phyloP scores from a whole-genome alignment of 2,797 vertebrate genomes.

The Centroberyx gerrardi region DNA sequence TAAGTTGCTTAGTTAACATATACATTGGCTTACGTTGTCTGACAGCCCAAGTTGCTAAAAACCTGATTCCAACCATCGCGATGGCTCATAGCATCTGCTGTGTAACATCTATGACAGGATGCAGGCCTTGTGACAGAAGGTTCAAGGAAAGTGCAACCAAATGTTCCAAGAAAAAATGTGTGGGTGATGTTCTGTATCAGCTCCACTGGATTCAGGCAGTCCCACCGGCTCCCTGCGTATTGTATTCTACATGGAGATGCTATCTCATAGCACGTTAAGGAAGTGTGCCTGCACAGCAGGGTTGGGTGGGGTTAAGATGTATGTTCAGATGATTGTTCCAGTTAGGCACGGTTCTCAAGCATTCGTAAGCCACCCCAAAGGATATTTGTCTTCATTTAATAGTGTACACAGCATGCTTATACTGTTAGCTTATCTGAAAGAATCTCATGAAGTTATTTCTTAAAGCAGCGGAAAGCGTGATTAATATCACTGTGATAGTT shows the following conservation, averaged over 20 bases:
- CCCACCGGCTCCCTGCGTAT: slow-evolving; percentile 16
- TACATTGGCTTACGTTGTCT: slow-evolving; percentile 37
- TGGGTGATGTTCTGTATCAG: slow-evolving; percentile 42
- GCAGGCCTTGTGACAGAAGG: slow-evolving; percentile 41
- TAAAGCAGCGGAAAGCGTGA: slow-evolving; percentile 25
- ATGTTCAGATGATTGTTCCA: not conserved
- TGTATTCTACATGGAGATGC: slow-evolving; percentile 45
- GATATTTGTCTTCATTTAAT: slow-evolving; percentile 17
- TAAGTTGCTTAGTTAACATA: slow-evolving; percentile 41
- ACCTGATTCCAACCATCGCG: slow-evolving; percentile 2
- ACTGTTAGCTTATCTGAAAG: not conserved
- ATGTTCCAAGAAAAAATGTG: slow-evolving; percentile 41
- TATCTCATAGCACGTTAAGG: slow-evolving; percentile 21
- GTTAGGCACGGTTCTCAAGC: not conserved
- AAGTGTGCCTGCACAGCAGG: slow-evolving; percentile 24
- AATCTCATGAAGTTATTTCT: slow-evolving; percentile 15
- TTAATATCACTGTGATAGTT: slow-evolving; percentile 23
- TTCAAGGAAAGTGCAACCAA: slow-evolving; percentile 66
- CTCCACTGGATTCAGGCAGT: slow-evolving; percentile 24
- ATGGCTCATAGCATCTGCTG: slow-evolving; percentile 37
- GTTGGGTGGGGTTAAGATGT: slow-evolving; percentile 1
- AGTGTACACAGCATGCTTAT: not conserved
- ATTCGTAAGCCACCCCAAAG: not conserved
- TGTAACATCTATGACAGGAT: slow-evolving; percentile 43
- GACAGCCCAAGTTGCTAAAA: slow-evolving; percentile 45